These are phyloP conservation scores for Ochotona princeps DNA, from an alignment of 2,113 vertebrate genomes.

Conservation along the genomic window DNA sequence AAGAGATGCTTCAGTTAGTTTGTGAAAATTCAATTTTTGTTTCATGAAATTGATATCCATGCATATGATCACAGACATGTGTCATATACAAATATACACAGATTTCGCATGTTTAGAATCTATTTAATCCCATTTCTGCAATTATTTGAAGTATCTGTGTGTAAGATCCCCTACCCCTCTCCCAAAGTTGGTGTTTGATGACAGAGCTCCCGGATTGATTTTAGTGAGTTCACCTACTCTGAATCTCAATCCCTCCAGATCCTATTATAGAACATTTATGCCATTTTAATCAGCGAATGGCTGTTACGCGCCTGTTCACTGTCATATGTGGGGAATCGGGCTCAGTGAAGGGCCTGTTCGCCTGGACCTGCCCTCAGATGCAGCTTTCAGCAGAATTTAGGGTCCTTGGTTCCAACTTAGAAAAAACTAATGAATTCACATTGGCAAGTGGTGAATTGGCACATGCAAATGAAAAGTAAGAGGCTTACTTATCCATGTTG, in stretches of 20 bases:
- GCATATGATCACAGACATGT: too few relatives aligned
- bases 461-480: slow-evolving; percentile 35
- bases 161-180: not conserved
- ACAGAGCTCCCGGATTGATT: not conserved
- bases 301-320: not conserved
- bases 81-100: too few relatives aligned
- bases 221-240: not conserved
- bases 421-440: not conserved
- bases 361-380: slow-evolving; percentile 8
- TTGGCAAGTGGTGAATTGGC: not conserved
- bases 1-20: too few relatives aligned
- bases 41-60: too few relatives aligned
- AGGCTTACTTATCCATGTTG: not conserved
- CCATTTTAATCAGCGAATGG: not conserved
- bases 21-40: too few relatives aligned
- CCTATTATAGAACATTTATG: not conserved
- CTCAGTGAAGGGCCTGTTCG: not conserved
- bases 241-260: not conserved
- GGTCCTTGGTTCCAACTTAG: not conserved
- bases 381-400: not conserved
- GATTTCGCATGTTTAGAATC: too few relatives aligned
- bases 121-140: too few relatives aligned
- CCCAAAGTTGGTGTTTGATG: not conserved
- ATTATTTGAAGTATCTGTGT: not conserved
- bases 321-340: not conserved